Evolutionary conservation across 2,797 vertebrate species (phyloP).

Genomic region (Poecilia velifera): DNA sequence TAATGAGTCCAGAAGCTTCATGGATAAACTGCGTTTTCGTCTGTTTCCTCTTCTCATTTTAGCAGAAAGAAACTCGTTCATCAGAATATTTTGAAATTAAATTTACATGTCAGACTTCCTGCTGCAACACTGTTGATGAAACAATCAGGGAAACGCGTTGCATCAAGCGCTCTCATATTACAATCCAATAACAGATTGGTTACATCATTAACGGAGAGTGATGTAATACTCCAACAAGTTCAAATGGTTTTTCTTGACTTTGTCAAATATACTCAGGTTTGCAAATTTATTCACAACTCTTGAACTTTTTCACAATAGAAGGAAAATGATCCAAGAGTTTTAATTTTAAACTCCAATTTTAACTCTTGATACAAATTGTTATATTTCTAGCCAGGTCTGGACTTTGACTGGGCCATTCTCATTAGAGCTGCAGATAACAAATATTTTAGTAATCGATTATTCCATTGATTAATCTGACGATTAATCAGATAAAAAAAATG

Average conservation of each 20-base stretch:
- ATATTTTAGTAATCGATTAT: neutral
- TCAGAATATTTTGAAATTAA: neutral
- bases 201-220: neutral
- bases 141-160: conserved; percentile 1
- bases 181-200: neutral
- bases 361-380: neutral
- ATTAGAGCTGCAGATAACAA: neutral
- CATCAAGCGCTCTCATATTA: neutral
- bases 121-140: neutral
- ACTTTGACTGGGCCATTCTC: conserved; percentile 1
- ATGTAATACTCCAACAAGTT: neutral
- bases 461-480: no score
- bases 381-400: neutral
- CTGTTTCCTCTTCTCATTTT: neutral
- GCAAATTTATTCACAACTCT: neutral
- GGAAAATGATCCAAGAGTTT: neutral
- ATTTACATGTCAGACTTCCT: neutral
- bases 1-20: neutral
- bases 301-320: neutral
- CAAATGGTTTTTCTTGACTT: neutral
- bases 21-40: neutral
- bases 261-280: neutral
- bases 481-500: no score
- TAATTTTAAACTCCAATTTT: neutral
- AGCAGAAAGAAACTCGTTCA: neutral